Conservation (phyloP, 2,888 invertebrate species). For the Carabus problematicus region DNA sequence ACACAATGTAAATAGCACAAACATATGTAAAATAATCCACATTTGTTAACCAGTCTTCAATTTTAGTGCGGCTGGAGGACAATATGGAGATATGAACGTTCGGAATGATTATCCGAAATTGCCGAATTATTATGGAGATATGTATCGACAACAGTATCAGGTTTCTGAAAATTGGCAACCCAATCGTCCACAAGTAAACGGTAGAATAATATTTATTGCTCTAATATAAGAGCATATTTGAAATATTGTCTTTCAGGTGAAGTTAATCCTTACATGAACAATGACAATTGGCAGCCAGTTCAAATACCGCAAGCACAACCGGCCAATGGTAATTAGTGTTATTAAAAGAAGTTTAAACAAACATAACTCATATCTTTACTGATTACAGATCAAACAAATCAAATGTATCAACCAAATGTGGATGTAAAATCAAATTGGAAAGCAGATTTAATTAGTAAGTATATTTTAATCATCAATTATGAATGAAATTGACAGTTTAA, state of each 20-base stretch:
- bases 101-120: slow-evolving; percentile 48
- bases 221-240: slow-evolving; percentile 8
- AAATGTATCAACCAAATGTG: slow-evolving; percentile 23
- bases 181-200: slow-evolving; percentile 26
- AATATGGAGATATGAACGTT: slow-evolving; percentile 32
- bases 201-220: slow-evolving; percentile 17
- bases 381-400: slow-evolving; percentile 34
- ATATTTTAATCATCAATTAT: background rate
- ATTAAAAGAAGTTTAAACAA: slow-evolving; percentile 3
- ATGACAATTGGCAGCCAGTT: slow-evolving; percentile 40
- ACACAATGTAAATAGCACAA: slow-evolving; percentile 4
- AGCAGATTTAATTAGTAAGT: slow-evolving; percentile 38
- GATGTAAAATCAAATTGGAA: slow-evolving; percentile 35
- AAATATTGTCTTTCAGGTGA: slow-evolving; percentile 26
- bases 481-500: background rate
- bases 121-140: slow-evolving; percentile 53
- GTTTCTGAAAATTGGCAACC: slow-evolving; percentile 42
- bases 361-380: background rate
- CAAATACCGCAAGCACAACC: slow-evolving; percentile 29
- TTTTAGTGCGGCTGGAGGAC: slow-evolving; percentile 25
- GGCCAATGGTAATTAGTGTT: slow-evolving; percentile 25
- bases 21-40: background rate
- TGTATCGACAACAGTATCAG: slow-evolving; percentile 51
- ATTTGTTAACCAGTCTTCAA: background rate
- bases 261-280: slow-evolving; percentile 29